Conservation (phyloP, 2,888 invertebrate species). For the Tetheella fluctuosa region DNA sequence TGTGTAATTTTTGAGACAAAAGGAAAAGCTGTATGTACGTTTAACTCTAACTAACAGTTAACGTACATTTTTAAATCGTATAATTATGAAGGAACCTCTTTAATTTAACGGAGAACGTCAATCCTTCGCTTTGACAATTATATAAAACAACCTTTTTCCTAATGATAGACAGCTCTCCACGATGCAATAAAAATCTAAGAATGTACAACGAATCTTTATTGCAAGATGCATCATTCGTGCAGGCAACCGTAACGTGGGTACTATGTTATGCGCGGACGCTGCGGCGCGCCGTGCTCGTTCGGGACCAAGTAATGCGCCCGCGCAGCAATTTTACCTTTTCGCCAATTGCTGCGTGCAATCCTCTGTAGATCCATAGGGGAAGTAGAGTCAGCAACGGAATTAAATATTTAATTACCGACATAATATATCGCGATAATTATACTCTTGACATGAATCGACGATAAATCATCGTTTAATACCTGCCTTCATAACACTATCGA, state of each 20-base stretch:
- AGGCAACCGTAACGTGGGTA: slow-evolving; percentile 14
- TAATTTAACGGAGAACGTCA: too few relatives aligned
- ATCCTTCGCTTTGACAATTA: too few relatives aligned
- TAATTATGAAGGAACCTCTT: too few relatives aligned
- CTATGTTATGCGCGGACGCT: slow-evolving; percentile 24
- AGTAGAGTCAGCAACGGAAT: slow-evolving; percentile 49
- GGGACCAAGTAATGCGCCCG: slow-evolving; percentile 47
- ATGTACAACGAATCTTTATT: slow-evolving; percentile 32
- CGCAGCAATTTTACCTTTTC: slow-evolving; percentile 63
- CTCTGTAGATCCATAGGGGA: slow-evolving; percentile 41
- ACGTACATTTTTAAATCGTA: too few relatives aligned
- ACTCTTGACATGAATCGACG: not conserved
- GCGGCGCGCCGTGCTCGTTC: slow-evolving; percentile 20
- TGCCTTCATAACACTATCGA: not conserved
- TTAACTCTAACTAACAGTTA: too few relatives aligned
- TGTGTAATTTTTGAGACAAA: not conserved
- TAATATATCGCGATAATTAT: not conserved
- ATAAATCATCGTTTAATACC: not conserved
- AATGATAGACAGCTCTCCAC: slow-evolving; percentile 20
- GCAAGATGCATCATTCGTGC: slow-evolving; percentile 35
- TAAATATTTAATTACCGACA: not conserved
- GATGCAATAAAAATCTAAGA: slow-evolving; percentile 23
- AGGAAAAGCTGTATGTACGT: too few relatives aligned
- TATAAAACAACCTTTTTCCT: slow-evolving; percentile 15
- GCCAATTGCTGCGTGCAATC: slow-evolving; percentile 59